Base-by-base conservation (phyloP, 2,113 vertebrate species). In the Planiliza haematocheilus region DNA sequence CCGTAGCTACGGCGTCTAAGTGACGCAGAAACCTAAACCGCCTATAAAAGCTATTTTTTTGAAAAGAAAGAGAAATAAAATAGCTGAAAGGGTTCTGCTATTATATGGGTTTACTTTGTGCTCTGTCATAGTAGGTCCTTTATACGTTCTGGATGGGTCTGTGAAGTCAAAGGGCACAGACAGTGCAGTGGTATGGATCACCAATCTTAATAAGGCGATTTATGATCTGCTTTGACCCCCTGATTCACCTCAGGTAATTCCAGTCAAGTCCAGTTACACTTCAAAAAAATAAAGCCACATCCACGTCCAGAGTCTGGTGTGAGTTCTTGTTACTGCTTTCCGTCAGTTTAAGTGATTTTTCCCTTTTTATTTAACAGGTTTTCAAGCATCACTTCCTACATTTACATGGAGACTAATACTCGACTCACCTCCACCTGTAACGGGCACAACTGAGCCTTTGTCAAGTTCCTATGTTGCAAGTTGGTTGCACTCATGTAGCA, bases 131-230 rank as follows among this genome's bases (percentile, higher is more conserved):
- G 14, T 4, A 4, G 39, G 36, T 13, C 46, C 18, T 8, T 12
- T 50, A 16, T 8, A 12, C 17, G 41, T 12, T 48, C 10, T n/a
- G 11, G 30, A 46, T 2, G 56, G 58, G 69, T 55, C 41, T 43
- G 37, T 2, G 18, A n/a, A 50, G 64, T 82, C 63, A 77, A 52
- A 74, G 79, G 75, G 36, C 60, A 53, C 49, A 8, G 80, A 70
- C 68, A 55, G 51, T 38, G 20, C 18, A 36, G 55, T 37, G 79
- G 76, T 76, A 73, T 74, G 83, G 75, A 84, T 84, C 68, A 74
- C 37, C 53, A 61, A 61, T 60, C 77, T 81, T 79, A 80, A 79
- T 73, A 62, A 65, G 81, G 41, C 76, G 66, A 86, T 84, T 74
- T 78, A 79, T 53, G 53, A 70, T 70, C 76, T 18, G 59, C 70